Percentiles rank a stretch among this genome's conserved stretches.
Conservation (phyloP, 1,140 invertebrate genomes). For the Rhopalosiphum maidis region DNA sequence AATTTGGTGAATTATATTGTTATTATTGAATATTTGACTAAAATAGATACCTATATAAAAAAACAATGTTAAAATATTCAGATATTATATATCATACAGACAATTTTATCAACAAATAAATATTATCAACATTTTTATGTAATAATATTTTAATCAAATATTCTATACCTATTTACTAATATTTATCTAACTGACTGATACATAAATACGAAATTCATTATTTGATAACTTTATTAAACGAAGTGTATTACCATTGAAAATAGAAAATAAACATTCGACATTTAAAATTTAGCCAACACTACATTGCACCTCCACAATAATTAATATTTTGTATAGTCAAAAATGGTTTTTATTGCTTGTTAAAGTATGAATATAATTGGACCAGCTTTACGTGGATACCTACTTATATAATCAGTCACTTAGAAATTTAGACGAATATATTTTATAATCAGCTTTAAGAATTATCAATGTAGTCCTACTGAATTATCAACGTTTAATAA, state of each 20-base stretch:
- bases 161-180: not conserved
- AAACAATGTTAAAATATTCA: not conserved
- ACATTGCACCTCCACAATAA: not conserved
- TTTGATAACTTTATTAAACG: not conserved
- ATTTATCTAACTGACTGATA: not conserved
- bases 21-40: not conserved
- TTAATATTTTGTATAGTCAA: not conserved
- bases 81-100: not conserved
- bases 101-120: not conserved
- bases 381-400: not conserved
- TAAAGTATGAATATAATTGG: not conserved
- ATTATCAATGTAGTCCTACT: not conserved
- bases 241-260: not conserved
- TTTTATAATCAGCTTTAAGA: not conserved
- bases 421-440: not conserved
- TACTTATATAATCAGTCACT: not conserved
- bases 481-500: not conserved
- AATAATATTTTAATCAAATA: not conserved
- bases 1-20: not conserved
- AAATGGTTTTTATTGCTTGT: not conserved
- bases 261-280: not conserved
- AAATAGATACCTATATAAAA: not conserved
- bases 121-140: too few relatives aligned
- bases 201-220: not conserved
- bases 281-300: not conserved